Percentiles rank a stretch among this genome's conserved stretches.
Evolutionary conservation across 2,113 vertebrate species (phyloP).

Genomic region (Phalacrocorax aristotelis): DNA sequence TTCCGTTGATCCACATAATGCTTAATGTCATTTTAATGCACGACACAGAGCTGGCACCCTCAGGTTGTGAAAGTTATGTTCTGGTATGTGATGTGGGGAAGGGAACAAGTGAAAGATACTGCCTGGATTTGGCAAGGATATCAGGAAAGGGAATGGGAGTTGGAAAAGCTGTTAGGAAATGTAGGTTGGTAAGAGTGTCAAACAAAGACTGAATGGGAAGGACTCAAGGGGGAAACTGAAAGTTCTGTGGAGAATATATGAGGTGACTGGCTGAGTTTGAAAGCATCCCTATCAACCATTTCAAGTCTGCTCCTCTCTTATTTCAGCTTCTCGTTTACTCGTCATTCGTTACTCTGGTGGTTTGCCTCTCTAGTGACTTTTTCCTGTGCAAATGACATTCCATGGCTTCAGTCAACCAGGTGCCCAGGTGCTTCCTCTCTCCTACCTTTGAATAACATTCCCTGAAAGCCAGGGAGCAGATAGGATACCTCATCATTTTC

Average conservation of each 20-base stretch:
- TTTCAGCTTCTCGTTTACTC: conserved; percentile 28
- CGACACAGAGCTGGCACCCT: conserved; percentile 37
- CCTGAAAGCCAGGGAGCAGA: conserved; percentile 2
- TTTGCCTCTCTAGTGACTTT: conserved; percentile 27
- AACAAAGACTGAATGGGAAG: conserved; percentile 32
- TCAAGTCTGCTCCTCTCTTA: conserved; percentile 21
- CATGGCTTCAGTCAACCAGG: conserved; percentile 20
- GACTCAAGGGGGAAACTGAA: conserved; percentile 42
- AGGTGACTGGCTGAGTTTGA: conserved; percentile 20
- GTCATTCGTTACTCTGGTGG: not conserved
- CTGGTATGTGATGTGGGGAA: conserved; percentile 51
- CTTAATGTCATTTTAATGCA: conserved; percentile 62
- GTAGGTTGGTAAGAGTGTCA: conserved; percentile 50
- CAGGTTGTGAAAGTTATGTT: conserved; percentile 52
- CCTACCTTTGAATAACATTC: conserved; percentile 9
- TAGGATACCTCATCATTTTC: conserved; percentile 37
- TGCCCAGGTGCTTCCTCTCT: conserved; percentile 49
- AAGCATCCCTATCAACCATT: conserved; percentile 58
- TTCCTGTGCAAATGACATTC: conserved; percentile 49
- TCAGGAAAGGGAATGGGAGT: conserved; percentile 48
- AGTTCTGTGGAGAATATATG: conserved; percentile 51
- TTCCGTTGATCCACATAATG: conserved; percentile 37
- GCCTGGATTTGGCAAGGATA: conserved; percentile 53
- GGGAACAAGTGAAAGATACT: conserved; percentile 53
- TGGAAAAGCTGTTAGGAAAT: conserved; percentile 64